Base-by-base conservation (phyloP, 2,113 vertebrate species). In the Willisornis vidua region DNA sequence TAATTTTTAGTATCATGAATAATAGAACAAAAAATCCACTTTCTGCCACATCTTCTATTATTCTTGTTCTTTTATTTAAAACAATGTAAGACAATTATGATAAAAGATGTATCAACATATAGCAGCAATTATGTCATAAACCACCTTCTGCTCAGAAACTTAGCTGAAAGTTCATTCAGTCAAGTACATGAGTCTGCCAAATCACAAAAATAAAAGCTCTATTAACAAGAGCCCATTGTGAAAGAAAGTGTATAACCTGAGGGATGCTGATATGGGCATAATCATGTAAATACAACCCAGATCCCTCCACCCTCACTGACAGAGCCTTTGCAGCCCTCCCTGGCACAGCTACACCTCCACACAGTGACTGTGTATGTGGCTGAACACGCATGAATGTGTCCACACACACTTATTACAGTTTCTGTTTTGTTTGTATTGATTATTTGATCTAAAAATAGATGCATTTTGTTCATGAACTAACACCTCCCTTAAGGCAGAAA, bases 11-110 rank as follows among this genome's bases (percentile, higher is more conserved):
- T 89, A 97, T 89, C 97, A 90, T 91, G 97, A 97, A 97, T 97
- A 98, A 97, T 51, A 97, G 97, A 97, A 98, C 74, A 94, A 95
- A 97, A 65, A 96, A 80, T 35, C 83, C 45, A 89, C 96, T 94
- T 97, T 97, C 96, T 96, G 83, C 96, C 97, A 95, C 55, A 72
- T 94, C 94, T 97, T 61, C 96, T 97, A 96, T 98, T 98, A 97
- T 98, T 97, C 97, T 83, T 87, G 89, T 91, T 98, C 96, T 97
- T 97, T 98, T 97, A 98, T 97, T 97, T 97, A 98, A 98, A 98
- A 98, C 97, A 97, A 97, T 97, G 92, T 76, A 96, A 97, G 97
- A 94, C 88, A 95, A 98, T 98, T 97, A 98, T 61, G 95, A 97
- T 97, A 98, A 98, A 97, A 98, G 97, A 98, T 96, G 93, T 94